Evolutionary conservation across 2,113 vertebrate genomes (phyloP).

Genomic region (Mobula birostris): DNA sequence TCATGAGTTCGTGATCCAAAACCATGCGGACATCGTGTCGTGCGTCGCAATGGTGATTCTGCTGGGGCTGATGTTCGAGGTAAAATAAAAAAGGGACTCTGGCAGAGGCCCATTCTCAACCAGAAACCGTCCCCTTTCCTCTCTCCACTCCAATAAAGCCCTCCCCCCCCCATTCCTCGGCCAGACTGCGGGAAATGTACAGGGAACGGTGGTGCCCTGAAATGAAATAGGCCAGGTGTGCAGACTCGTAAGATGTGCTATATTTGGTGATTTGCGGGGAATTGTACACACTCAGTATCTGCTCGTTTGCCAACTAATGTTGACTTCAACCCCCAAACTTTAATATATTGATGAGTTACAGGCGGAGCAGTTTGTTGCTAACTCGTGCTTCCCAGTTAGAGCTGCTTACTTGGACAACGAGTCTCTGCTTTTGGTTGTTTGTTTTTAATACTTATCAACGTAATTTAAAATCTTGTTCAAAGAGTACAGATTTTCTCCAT

Average conservation of each 20-base stretch:
- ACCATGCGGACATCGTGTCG: constrained; percentile 59
- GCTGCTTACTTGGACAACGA: no score
- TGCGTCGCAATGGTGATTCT: constrained; percentile 58
- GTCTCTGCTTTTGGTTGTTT: no score
- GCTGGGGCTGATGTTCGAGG: constrained; percentile 61
- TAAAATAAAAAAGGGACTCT: constrained; percentile 43
- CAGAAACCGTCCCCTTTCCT: background rate
- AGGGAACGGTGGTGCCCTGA: background rate
- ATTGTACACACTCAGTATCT: background rate
- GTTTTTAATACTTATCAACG: no score
- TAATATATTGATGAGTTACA: no score
- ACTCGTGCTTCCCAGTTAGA: background rate
- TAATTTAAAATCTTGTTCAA: background rate
- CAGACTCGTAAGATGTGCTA: background rate
- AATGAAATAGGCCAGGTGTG: background rate
- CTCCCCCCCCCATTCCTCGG: background rate
- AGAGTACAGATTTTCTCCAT: background rate
- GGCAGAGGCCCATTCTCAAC: background rate
- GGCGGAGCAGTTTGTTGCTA: background rate
- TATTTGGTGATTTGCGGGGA: background rate
- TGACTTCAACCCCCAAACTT: background rate
- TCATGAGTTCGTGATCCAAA: constrained; percentile 69
- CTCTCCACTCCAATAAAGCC: no score
- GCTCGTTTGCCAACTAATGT: background rate
- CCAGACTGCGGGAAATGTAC: no score